Evolutionary conservation across 2,113 vertebrate genomes (phyloP).

Genomic region (Labrus mixtus): DNA sequence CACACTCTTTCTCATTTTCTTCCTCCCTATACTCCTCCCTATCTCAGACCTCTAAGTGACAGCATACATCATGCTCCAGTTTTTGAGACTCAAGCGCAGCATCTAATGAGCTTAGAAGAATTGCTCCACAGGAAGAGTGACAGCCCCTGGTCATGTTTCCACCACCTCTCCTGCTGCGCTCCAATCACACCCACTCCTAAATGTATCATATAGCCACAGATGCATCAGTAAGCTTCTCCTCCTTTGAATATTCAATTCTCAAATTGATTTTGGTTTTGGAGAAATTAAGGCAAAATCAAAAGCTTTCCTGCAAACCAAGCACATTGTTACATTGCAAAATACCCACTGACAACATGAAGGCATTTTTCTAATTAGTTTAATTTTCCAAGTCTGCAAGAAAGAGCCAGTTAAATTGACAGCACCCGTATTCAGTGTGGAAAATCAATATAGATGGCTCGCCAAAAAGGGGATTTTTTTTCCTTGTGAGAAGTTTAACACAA

Average conservation of each 20-base stretch:
- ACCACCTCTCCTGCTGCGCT: slow-evolving; percentile 48
- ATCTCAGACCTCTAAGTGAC: slow-evolving; percentile 37
- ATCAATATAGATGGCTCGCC: slow-evolving; percentile 20
- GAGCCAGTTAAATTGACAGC: slow-evolving; percentile 1
- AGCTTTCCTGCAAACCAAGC: not conserved
- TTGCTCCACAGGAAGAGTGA: slow-evolving; percentile 68
- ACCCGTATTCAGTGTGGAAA: not conserved
- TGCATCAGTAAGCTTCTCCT: slow-evolving; percentile 6
- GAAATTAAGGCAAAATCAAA: not conserved
- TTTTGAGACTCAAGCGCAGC: slow-evolving; percentile 55
- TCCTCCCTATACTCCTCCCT: slow-evolving; percentile 19
- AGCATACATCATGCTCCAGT: slow-evolving; percentile 56
- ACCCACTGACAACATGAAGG: not conserved
- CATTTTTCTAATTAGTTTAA: slow-evolving; percentile 16
- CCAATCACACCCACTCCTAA: slow-evolving; percentile 60
- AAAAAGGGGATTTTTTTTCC: not conserved
- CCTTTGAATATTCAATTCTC: slow-evolving; percentile 33
- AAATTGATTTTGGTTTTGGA: not conserved
- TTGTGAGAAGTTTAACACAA: not conserved
- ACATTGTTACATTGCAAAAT: not conserved
- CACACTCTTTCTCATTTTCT: not conserved
- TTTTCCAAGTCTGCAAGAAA: slow-evolving; percentile 8
- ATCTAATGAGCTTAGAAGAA: slow-evolving; percentile 78
- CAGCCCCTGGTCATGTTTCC: slow-evolving; percentile 71
- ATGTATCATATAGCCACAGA: slow-evolving; percentile 45